Evolutionary conservation across 2,888 invertebrate genomes (phyloP), one percentile per base, ranked within the genome.

Genomic region (Thelaira solivaga): DNA sequence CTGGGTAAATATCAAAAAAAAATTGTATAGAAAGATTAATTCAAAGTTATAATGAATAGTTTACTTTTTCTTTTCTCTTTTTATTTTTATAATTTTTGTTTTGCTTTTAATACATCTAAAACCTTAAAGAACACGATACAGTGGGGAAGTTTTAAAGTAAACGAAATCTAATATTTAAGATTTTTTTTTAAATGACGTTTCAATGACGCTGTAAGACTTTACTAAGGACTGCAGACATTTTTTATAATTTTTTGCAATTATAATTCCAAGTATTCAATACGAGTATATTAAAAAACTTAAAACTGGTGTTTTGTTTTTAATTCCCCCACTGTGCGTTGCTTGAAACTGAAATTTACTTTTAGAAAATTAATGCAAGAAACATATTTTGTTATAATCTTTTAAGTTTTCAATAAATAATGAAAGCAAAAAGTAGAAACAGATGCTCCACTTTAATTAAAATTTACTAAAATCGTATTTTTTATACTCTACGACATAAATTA

Each of bases 281-380:
- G n/a, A n/a, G n/a, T n/a, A n/a, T n/a, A n/a, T n/a, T n/a, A n/a
- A n/a, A n/a, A n/a, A n/a, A n/a, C n/a, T n/a, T n/a, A n/a, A n/a
- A n/a, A n/a, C n/a, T n/a, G n/a, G n/a, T n/a, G n/a, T n/a, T n/a
- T n/a, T n/a, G n/a, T n/a, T n/a, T n/a, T n/a, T n/a, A n/a, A n/a
- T n/a, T n/a, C n/a, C n/a, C n/a, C n/a, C n/a, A n/a, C n/a, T n/a
- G n/a, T n/a, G 71, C 51, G 34, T 71, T 65, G 51, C 36, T 59
- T 39, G 31, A 61, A 71, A 67, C 65, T 67, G 55, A 71, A 72
- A 72, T 62, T 72, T 67, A 49, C 47, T 41, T 76, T 76, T 62
- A 67, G 47, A 41, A 49, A 76, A 55, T 55, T 72, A 72, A 72
- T 76, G 61, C 53, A 65, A 71, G 31, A 69, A n/a, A n/a, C n/a